Evolutionary conservation across 2,113 vertebrate genomes (phyloP).

Genomic region (Sceloporus undulatus): DNA sequence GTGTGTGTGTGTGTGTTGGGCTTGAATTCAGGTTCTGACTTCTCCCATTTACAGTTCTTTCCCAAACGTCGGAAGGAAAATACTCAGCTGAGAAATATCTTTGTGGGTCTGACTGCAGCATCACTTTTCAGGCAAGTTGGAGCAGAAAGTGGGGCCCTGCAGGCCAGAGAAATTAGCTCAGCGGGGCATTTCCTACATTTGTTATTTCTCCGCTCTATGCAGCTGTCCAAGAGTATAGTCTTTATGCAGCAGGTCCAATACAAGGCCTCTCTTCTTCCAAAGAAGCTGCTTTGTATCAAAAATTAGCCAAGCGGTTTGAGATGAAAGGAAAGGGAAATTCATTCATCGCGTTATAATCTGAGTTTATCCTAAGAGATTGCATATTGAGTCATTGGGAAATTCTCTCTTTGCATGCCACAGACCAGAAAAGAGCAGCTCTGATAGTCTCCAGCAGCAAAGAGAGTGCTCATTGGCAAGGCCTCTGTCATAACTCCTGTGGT

Average conservation of each 20-base stretch:
- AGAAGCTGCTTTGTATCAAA: background rate
- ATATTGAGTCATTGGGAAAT: background rate
- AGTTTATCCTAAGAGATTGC: background rate
- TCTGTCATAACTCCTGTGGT: background rate
- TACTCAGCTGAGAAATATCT: rapidly evolving
- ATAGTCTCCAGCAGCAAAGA: background rate
- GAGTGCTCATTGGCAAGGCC: background rate
- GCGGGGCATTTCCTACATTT: background rate
- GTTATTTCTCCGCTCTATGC: background rate
- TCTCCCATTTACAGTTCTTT: background rate
- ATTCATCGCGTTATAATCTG: background rate
- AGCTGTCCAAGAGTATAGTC: background rate
- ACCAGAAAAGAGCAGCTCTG: background rate
- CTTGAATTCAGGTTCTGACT: rapidly evolving
- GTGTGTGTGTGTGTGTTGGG: background rate
- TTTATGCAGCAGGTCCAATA: background rate
- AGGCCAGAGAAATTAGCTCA: background rate
- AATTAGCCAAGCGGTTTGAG: background rate
- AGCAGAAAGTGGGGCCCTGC: background rate
- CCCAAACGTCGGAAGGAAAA: rapidly evolving
- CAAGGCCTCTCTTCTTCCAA: background rate
- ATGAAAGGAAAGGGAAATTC: background rate
- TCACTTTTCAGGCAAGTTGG: background rate
- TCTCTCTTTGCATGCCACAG: background rate
- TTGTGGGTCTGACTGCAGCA: background rate